Base-by-base conservation (phyloP, 1,140 invertebrate species). In the Notospermus geniculatus region DNA sequence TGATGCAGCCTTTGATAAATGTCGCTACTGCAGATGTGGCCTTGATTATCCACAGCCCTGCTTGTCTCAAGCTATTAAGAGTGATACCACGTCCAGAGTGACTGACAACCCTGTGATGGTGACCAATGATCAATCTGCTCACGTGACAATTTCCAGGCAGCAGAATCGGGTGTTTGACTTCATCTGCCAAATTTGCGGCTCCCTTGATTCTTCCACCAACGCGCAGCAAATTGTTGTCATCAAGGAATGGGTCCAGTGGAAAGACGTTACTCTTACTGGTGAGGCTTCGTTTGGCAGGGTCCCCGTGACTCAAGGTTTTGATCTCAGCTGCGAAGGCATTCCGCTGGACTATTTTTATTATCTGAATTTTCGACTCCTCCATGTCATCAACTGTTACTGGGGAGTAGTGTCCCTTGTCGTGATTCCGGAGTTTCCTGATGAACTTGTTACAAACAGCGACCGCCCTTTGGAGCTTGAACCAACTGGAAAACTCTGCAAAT, bases 141-240 rank as follows among this genome's bases (percentile, higher is more conserved):
- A 65, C 25, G 36, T 65, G 63, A 39, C 52, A 11, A 1, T 25
- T 41, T 28, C 28, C 29, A n/a, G 59, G 63, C 2, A 65, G 39
- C 2, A 62, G 62, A 22, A 57, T 43, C 7, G 63, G 63, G 36
- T 62, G 59, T 52, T 62, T 61, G 22, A 61, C 28, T 15, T 32
- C 19, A 11, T 4, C 7, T 43, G 23, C 7, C 22, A 7, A n/a
- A 9, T n/a, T n/a, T n/a, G 17, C 7, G 11, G 52, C 22, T n/a
- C 63, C 19, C 29, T 54, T 57, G 52, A 70, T 32, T 7, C 70
- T n/a, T 1, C 70, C 70, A n/a, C 68, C 59, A 17, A 63, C 60
- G 2, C 60, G 32, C 15, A 63, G 19, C 30, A 59, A 1, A 25
- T 45, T 36, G 4, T 63, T 29, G 25, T 52, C 27, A 29, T 66